Base-by-base conservation (phyloP, 2,888 invertebrate species). In the Rugalucina vietnamica region DNA sequence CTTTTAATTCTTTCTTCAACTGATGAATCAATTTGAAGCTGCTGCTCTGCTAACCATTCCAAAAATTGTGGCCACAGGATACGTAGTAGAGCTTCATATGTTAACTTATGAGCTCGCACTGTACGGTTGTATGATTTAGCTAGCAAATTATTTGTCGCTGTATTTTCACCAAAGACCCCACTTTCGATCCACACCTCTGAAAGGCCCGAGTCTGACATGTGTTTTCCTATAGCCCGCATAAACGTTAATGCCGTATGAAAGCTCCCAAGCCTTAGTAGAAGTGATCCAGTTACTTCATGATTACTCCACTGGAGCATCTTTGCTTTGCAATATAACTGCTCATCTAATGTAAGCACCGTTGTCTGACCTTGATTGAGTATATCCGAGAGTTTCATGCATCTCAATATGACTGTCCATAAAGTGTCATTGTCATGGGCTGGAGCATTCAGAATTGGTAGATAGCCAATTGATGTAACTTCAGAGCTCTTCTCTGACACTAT, bases 141-240 rank as follows among this genome's bases (percentile, higher is more conserved):
- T 29, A 32, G 21, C 43, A 72, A 37, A 72, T 72, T 72, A 39
- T 39, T 72, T n/a, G 18, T 10, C n/a, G 72, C 39, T 34, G 72
- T 74, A 43, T 37, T 74, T 49, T 74, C 74, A 50, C 74, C 74
- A 74, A 49, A 74, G 29, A 74, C 74, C 12, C n/a, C 8, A 37
- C 72, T 72, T 39, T 72, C 72, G 3, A n/a, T 43, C 72, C 37
- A 39, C 5, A 72, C 36, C 5, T 72, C 72, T n/a, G 43, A 18
- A 27, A 72, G 72, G 3, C 72, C 72, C 21, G 72, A 37, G 24
- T 74, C 74, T 74, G 74, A 27, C 37, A 37, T 34, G 34, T 72
- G 72, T 34, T 72, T 72, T 27, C 39, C 72, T 24, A 72, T 72
- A n/a, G 72, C 43, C 4, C 39, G 32, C 39, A 72, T 72, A 39